Evolutionary conservation across 2,113 vertebrate genomes (phyloP), one percentile per base, ranked within the genome.

Genomic region (Phoenicopterus ruber): DNA sequence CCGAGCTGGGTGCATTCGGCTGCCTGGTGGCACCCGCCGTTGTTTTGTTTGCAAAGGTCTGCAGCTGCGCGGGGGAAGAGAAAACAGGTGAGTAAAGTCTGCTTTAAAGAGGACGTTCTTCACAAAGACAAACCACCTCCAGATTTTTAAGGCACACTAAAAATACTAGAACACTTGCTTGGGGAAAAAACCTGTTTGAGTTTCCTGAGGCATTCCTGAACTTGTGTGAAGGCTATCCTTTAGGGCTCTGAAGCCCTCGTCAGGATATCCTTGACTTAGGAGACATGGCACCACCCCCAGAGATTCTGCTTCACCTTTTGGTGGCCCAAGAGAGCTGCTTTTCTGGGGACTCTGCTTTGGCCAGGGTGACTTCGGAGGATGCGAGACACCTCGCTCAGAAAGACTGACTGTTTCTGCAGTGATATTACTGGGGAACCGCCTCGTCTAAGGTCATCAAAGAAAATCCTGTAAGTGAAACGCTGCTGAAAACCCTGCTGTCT

Each of bases 1-100:
- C 93, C 98, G 0, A 42, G 97, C 91, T 99, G 99, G 6, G 97
- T 97, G 90, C 99, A 99, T 36, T 63, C 97, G 0, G 99, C 99
- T 0, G 86, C 97, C 69, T 86, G 97, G 4, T 99, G 98, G 94
- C 99, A 99, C 16, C 99, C 99, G 0, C 99, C 99, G 0, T 99
- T 99, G 98, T 98, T 98, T 90, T 98, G 94, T 65, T 96, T 89
- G 96, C 99, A 99, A 94, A 99, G 97, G 71, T 99, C 93, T 67
- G 97, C 97, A 61, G 98, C 99, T 99, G 94, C 36, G 55, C 22
- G 17, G 62, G 69, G 24, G 61, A 50, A 71, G 82, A 49, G 22
- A 61, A 46, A 38, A 9, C 2, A 13, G 11, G 13, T 38, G 13
- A 88, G 34, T 70, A 7, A 78, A 42, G 16, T 22, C 32, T 82